Base-by-base conservation (phyloP, 2,888 invertebrate species). In the Pycnomerus fuliginosus region DNA sequence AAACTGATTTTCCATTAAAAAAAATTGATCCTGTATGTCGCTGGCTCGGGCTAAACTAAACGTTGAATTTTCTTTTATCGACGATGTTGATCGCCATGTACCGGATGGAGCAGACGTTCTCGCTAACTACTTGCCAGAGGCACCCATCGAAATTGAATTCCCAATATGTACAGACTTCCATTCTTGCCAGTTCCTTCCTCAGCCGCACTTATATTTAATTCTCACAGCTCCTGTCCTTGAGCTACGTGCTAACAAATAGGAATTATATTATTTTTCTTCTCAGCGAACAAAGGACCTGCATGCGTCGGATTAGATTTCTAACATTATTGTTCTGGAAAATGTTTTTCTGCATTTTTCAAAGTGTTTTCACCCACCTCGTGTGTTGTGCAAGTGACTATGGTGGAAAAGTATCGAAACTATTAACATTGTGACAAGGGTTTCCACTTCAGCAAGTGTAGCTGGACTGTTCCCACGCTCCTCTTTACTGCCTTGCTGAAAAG, bases 131-230 rank as follows among this genome's bases (percentile, higher is more conserved):
- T 60, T 53, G 63, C 64, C 62, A 42, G 46, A 49, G 61, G 64
- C 61, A 48, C 53, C 53, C 53, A 60, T 61, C 56, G 60, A 61
- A 64, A 62, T 64, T 61, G 61, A 61, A 61, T 64, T 64, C 60
- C 53, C 60, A 52, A 61, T 61, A 60, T 62, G 58, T 59, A 59
- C 58, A 46, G 56, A 53, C 55, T 57, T 48, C 55, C n/a, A n/a
- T n/a, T n/a, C n/a, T n/a, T n/a, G n/a, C n/a, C 20, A 45, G 52
- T 58, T 53, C 53, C 53, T 57, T 47, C 53, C 54, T 43, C 46
- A 40, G 47, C 52, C 52, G 49, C 52, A 61, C 61, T 59, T 62
- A 62, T 58, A 62, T 62, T 58, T 62, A 60, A 62, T 62, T 61
- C 58, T 50, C 50, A 38, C 54, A 54, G 50, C 52, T 58, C 50